These are phyloP conservation scores for Allobates femoralis DNA, from an alignment of 2,797 vertebrate species.

Conservation along the genomic window DNA sequence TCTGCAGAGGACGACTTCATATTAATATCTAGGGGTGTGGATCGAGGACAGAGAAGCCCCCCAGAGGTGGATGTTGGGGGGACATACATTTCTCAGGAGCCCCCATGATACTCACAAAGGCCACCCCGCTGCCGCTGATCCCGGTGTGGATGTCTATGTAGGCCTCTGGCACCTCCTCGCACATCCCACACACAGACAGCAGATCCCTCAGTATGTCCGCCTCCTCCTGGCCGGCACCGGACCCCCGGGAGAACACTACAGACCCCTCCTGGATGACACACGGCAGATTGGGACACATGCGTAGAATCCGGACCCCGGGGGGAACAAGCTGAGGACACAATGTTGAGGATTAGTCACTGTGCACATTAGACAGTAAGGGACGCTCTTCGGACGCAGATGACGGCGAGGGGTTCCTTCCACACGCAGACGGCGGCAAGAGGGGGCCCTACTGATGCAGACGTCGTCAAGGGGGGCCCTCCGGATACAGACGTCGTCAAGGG, in stretches of 20 bases:
- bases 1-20: too few species aligned
- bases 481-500: too few species aligned
- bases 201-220: constrained; percentile 76
- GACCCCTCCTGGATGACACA: constrained; percentile 91
- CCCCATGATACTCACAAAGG: constrained; percentile 83
- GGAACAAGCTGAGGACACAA: constrained; percentile 79
- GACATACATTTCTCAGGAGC: too few species aligned
- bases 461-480: too few species aligned
- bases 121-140: constrained; percentile 92
- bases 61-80: too few species aligned
- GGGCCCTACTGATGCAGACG: too few species aligned
- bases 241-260: constrained; percentile 82
- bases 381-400: too few species aligned
- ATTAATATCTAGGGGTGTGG: too few species aligned
- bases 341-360: neutral
- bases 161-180: constrained; percentile 89
- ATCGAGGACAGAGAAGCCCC: too few species aligned
- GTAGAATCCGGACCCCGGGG: constrained; percentile 73
- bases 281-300: constrained; percentile 92
- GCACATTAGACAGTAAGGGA: neutral
- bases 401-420: too few species aligned
- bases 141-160: constrained; percentile 92
- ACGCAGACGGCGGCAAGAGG: too few species aligned
- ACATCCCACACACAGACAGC: constrained; percentile 84
- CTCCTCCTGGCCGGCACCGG: constrained; percentile 69